Evolutionary conservation across 2,888 invertebrate species (phyloP).

Genomic region (Yponomeuta plumbellus): DNA sequence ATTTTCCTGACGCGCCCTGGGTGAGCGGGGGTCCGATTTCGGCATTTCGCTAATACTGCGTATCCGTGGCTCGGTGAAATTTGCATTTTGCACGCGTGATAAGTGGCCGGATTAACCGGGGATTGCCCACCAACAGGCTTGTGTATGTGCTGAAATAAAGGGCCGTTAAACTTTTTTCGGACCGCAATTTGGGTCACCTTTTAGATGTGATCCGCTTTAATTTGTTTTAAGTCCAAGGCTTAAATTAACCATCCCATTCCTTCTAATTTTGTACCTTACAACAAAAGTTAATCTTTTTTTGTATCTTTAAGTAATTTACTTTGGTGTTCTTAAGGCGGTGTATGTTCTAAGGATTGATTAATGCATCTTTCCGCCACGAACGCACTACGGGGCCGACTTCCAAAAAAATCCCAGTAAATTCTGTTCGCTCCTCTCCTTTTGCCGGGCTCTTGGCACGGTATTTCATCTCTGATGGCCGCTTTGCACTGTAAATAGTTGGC

Average conservation of each 20-base stretch:
- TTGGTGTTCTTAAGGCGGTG: conserved; percentile 27
- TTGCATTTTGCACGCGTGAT: conserved; percentile 77
- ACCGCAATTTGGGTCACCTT: conserved; percentile 75
- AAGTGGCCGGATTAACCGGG: conserved; percentile 72
- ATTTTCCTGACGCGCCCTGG: conserved; percentile 56
- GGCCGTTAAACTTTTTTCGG: conserved; percentile 72
- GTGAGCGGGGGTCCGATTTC: conserved; percentile 33
- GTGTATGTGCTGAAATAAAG: conserved; percentile 72
- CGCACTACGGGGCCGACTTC: conserved; percentile 68
- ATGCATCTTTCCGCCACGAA: conserved; percentile 58
- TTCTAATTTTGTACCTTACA: conserved; percentile 53
- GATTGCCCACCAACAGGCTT: conserved; percentile 63
- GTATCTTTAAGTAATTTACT: background rate
- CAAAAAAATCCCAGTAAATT: conserved; percentile 73
- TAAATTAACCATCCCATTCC: conserved; percentile 33
- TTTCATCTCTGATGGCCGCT: conserved; percentile 68
- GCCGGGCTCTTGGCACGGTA: conserved; percentile 70
- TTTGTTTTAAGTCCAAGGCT: conserved; percentile 66
- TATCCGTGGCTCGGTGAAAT: conserved; percentile 57
- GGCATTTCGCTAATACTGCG: conserved; percentile 67
- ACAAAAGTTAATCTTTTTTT: background rate
- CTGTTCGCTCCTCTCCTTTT: conserved; percentile 70
- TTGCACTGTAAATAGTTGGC: conserved; percentile 59
- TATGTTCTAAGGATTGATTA: conserved; percentile 65
- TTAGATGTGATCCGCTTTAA: conserved; percentile 68